Conservation (phyloP, 2,888 invertebrate species). For the Schizaphis graminum region DNA sequence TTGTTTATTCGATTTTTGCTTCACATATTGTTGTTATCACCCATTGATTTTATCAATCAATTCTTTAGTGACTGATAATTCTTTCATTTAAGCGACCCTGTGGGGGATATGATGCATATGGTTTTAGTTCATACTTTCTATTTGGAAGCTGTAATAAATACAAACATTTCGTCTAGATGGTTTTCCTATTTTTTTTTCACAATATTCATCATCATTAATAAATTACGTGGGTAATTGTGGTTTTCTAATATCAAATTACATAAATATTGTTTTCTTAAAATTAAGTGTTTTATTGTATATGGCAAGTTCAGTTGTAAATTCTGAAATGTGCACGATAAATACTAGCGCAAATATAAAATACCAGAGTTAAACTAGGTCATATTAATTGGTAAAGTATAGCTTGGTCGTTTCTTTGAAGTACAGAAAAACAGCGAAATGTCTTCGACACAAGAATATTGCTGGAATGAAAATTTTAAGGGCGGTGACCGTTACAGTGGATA, state of each 20-base stretch:
- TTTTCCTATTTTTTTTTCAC: not conserved
- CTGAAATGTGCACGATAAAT: not conserved
- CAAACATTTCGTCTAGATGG: not conserved
- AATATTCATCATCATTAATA: not conserved
- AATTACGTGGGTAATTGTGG: not conserved
- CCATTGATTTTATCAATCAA: not conserved
- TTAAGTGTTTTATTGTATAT: not conserved
- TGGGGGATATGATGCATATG: not conserved
- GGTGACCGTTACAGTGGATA: constrained; percentile 60
- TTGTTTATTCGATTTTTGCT: not conserved
- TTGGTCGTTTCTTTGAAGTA: constrained; percentile 48
- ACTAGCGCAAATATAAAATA: constrained; percentile 1
- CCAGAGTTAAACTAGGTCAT: not conserved
- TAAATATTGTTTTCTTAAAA: not conserved
- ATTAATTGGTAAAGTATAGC: constrained; percentile 8
- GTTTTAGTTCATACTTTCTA: not conserved
- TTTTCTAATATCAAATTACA: not conserved
- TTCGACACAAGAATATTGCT: constrained; percentile 8
- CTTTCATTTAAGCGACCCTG: not conserved
- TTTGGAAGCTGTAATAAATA: not conserved
- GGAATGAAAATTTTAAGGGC: constrained; percentile 33
- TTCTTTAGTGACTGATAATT: not conserved
- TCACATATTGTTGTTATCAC: not conserved
- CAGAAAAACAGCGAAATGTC: constrained; percentile 27
- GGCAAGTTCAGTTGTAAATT: not conserved